Conservation (phyloP, 2,888 invertebrate genomes). For the Dryococelus australis region DNA sequence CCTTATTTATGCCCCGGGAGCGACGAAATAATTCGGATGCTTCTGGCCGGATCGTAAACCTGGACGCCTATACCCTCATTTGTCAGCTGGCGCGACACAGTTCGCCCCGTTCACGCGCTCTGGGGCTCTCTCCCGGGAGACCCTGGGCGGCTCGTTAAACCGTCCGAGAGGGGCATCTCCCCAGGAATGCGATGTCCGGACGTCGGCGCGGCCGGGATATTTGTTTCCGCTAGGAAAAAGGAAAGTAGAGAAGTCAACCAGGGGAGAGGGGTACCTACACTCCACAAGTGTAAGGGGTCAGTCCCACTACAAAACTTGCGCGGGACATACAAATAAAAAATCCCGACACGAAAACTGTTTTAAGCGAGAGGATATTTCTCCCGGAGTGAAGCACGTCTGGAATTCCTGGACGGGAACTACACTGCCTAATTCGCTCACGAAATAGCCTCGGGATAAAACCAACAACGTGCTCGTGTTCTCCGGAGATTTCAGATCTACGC, state of each 20-base stretch:
- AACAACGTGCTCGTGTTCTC: no score
- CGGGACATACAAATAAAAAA: background rate
- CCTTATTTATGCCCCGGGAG: background rate
- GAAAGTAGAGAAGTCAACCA: no score
- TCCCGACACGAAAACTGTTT: background rate
- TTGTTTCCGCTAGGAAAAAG: background rate
- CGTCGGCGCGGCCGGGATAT: background rate
- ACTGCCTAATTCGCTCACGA: background rate
- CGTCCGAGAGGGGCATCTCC: background rate
- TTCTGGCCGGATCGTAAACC: background rate
- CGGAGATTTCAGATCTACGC: no score
- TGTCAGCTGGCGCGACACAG: background rate
- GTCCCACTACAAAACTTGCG: background rate
- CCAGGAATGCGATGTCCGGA: background rate
- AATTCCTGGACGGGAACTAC: background rate
- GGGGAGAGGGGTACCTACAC: no score
- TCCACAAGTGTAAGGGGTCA: background rate
- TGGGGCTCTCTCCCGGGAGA: background rate
- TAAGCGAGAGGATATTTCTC: background rate
- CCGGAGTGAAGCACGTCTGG: background rate
- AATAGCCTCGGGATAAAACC: no score
- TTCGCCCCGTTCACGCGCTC: background rate
- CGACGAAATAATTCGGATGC: slow-evolving; percentile 1
- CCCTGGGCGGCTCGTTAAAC: slow-evolving; percentile 1
- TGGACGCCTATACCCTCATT: background rate